Evolutionary conservation across 2,113 vertebrate species (phyloP).

Genomic region (Brachyistius frenatus): DNA sequence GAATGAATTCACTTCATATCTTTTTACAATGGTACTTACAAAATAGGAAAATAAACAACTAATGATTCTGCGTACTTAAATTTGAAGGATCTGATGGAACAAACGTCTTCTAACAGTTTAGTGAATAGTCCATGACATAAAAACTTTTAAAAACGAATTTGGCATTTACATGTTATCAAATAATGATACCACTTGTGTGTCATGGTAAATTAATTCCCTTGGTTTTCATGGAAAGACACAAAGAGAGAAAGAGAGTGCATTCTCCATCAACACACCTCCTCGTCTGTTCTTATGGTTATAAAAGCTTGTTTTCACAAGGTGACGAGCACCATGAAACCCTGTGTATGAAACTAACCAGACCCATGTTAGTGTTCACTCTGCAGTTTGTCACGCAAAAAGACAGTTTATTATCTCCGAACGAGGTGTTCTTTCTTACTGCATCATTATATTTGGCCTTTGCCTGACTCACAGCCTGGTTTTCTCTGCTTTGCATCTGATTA

Average conservation of each 20-base stretch:
- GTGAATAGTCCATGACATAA: no score
- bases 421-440: slow-evolving; percentile 9
- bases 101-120: no score
- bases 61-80: no score
- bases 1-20: no score
- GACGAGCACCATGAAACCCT: neutral
- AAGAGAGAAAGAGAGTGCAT: neutral
- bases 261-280: neutral
- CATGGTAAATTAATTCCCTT: no score
- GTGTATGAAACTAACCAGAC: slow-evolving; percentile 21
- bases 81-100: no score
- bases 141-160: no score
- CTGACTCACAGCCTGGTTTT: neutral
- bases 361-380: neutral
- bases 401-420: slow-evolving; percentile 4
- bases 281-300: slow-evolving; percentile 6
- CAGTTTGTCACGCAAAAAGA: slow-evolving; percentile 2
- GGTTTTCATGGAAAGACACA: no score
- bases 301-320: slow-evolving; percentile 2
- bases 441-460: slow-evolving; percentile 29
- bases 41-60: no score
- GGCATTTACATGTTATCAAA: no score
- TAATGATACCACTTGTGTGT: no score
- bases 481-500: slow-evolving; percentile 10
- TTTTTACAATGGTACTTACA: no score